Conservation (phyloP, 2,888 invertebrate genomes). For the Scaptomyza polygonia region DNA sequence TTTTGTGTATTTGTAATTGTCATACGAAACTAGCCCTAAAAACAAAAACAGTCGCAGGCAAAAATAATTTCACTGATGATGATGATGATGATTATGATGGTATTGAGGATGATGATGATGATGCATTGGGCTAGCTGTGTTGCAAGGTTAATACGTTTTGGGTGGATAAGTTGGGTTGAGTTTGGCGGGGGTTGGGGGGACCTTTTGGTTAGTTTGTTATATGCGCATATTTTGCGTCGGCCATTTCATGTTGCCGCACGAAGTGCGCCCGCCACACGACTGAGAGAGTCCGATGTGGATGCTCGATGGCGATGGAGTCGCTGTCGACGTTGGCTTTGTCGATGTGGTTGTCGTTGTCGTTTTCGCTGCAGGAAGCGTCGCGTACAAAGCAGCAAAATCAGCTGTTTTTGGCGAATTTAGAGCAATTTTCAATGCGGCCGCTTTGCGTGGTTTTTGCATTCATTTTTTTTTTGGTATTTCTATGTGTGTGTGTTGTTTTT, state of each 20-base stretch:
- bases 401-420: slow-evolving; percentile 80
- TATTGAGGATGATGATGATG: slow-evolving; percentile 14
- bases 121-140: slow-evolving; percentile 21
- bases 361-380: slow-evolving; percentile 70
- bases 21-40: slow-evolving; percentile 55
- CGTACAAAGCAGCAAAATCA: slow-evolving; percentile 67
- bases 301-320: slow-evolving; percentile 46
- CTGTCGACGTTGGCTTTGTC: slow-evolving; percentile 20
- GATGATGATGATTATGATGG: not conserved
- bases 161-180: not conserved
- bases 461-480: slow-evolving; percentile 57
- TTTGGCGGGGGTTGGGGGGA: not conserved
- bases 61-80: slow-evolving; percentile 17
- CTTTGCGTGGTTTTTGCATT: slow-evolving; percentile 61
- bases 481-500: slow-evolving; percentile 16
- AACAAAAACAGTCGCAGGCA: slow-evolving; percentile 45
- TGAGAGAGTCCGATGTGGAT: slow-evolving; percentile 62
- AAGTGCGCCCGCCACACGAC: slow-evolving; percentile 73
- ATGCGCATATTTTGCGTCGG: slow-evolving; percentile 74
- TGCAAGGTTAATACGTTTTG: slow-evolving; percentile 54
- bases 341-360: slow-evolving; percentile 58
- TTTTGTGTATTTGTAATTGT: slow-evolving; percentile 16
- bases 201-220: slow-evolving; percentile 60
- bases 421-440: slow-evolving; percentile 78
- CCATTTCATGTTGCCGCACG: slow-evolving; percentile 77